These are phyloP conservation scores for Coleophora flavipennella DNA, from an alignment of 2,888 invertebrate species.

Conservation along the genomic window DNA sequence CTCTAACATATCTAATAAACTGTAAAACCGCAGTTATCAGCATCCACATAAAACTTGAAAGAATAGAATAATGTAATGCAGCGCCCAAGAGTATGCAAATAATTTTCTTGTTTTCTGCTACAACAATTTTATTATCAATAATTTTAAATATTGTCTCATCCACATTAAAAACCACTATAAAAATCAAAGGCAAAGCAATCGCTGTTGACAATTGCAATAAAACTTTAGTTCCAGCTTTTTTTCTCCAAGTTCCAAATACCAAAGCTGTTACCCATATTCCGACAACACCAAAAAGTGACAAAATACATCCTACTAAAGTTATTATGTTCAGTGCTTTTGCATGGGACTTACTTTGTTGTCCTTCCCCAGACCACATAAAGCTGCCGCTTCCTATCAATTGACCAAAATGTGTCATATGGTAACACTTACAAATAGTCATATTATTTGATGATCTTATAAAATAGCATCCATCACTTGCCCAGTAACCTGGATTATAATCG, in stretches of 20 bases:
- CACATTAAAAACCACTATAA: constrained; percentile 50
- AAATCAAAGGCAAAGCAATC: constrained; percentile 71
- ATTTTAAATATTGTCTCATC: constrained; percentile 33
- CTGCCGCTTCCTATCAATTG: constrained; percentile 55
- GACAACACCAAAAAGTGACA: constrained; percentile 72
- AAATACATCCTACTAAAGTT: constrained; percentile 70
- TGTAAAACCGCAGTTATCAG: constrained; percentile 78
- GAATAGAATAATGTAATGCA: constrained; percentile 76
- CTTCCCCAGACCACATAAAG: constrained; percentile 14
- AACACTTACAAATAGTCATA: constrained; percentile 59
- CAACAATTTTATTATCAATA: constrained; percentile 22
- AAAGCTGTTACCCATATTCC: constrained; percentile 73
- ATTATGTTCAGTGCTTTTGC: constrained; percentile 67
- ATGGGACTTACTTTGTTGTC: constrained; percentile 31
- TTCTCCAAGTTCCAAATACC: constrained; percentile 73
- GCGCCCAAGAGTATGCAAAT: constrained; percentile 75
- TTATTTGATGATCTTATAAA: constrained; percentile 31
- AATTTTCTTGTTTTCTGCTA: constrained; percentile 30
- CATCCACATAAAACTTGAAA: constrained; percentile 82
- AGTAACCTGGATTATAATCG: constrained; percentile 43
- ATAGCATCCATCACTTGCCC: constrained; percentile 72
- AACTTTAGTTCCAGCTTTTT: constrained; percentile 76
- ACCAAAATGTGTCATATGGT: constrained; percentile 75
- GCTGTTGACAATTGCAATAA: constrained; percentile 76
- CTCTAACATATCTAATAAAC: constrained; percentile 78